A percentile compares a stretch with the other conserved stretches of the same genome.
These are phyloP conservation scores for Coryphaenoides rupestris DNA, from an alignment of 2,113 vertebrate species.

Conservation along the genomic window DNA sequence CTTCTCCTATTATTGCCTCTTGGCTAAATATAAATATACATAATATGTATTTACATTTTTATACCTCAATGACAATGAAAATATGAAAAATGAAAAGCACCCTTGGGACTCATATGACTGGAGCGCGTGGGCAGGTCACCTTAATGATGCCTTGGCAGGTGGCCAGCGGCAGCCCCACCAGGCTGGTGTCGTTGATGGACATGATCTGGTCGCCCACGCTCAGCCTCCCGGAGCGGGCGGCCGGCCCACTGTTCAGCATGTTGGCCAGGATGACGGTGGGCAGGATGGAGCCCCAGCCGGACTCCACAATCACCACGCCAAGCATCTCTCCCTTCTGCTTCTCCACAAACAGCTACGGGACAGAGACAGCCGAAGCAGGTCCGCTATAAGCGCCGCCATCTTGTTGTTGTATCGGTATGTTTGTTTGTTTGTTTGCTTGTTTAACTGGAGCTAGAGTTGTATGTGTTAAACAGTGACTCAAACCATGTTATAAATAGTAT, in stretches of 20 bases:
- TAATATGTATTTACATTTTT: background rate
- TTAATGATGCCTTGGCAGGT: slow-evolving; percentile 98
- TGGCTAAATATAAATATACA: background rate
- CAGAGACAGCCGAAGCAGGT: background rate
- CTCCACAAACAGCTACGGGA: slow-evolving; percentile 83
- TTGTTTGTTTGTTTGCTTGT: too few relatives aligned
- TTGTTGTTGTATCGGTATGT: too few relatives aligned
- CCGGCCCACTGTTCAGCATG: slow-evolving; percentile 93
- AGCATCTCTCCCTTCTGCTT: slow-evolving; percentile 96
- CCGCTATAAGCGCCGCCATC: too few relatives aligned
- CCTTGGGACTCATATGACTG: too few relatives aligned
- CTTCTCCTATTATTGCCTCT: background rate
- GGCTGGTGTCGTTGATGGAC: slow-evolving; percentile 96
- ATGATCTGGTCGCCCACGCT: slow-evolving; percentile 98
- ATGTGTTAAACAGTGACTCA: too few relatives aligned
- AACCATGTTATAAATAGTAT: background rate
- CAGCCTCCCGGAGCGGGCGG: slow-evolving; percentile 93
- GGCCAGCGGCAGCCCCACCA: slow-evolving; percentile 93
- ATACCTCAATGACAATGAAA: too few relatives aligned
- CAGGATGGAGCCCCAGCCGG: slow-evolving; percentile 97
- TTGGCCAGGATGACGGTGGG: slow-evolving; percentile 96
- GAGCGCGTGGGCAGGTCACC: slow-evolving; percentile 63
- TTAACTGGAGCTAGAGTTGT: too few relatives aligned
- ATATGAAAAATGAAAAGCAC: too few relatives aligned
- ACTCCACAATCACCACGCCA: slow-evolving; percentile 96